phyloP scores from a whole-genome alignment of 2,113 vertebrate species.

The Egretta garzetta region DNA sequence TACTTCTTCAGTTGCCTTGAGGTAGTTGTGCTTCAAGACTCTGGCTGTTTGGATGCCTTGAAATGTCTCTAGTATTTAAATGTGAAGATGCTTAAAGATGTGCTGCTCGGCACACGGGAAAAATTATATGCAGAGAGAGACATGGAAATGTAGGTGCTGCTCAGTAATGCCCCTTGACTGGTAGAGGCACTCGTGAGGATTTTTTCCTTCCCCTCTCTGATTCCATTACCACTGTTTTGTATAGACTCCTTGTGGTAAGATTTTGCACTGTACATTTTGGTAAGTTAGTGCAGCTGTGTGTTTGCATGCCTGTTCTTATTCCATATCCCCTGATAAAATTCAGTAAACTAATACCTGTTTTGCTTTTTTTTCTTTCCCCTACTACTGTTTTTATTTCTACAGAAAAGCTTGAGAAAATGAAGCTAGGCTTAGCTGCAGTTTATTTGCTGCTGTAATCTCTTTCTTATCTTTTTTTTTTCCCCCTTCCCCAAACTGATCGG shows the following conservation, averaged over 20 bases:
- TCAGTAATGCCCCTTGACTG: slow-evolving; percentile 36
- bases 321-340: not conserved
- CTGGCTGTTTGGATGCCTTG: not conserved
- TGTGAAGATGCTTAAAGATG: slow-evolving; percentile 9
- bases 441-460: not conserved
- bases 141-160: not conserved
- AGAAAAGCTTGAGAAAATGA: not conserved
- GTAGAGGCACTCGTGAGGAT: not conserved
- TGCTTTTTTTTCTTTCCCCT: not conserved
- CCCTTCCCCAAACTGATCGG: slow-evolving; percentile 4
- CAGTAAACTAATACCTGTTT: not conserved
- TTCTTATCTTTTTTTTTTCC: not conserved
- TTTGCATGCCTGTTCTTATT: not conserved
- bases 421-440: not conserved
- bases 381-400: not conserved
- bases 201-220: slow-evolving; percentile 3
- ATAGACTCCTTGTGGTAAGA: slow-evolving; percentile 73
- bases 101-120: not conserved
- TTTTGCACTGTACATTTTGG: slow-evolving; percentile 49
- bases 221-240: slow-evolving; percentile 51
- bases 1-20: slow-evolving; percentile 5
- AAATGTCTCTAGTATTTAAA: slow-evolving; percentile 18
- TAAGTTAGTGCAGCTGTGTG: not conserved
- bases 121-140: not conserved
- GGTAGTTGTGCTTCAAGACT: slow-evolving; percentile 3